Evolutionary conservation across 2,888 invertebrate species (phyloP).

Genomic region (Anagyrus pseudococci): DNA sequence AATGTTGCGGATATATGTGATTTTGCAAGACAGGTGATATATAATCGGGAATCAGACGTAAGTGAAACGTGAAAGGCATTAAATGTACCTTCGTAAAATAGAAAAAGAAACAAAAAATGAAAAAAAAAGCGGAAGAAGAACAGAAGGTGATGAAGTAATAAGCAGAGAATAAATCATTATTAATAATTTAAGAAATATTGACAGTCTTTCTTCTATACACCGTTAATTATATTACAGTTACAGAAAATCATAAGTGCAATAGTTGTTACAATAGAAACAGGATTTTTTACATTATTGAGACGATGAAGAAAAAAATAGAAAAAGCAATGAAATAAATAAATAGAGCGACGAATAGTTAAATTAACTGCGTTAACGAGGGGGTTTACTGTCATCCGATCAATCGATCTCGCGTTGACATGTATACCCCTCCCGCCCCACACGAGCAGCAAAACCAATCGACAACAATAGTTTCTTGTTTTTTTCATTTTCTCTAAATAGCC

Average conservation of each 20-base stretch:
- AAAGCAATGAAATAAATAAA: slow-evolving; percentile 15
- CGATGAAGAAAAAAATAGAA: slow-evolving; percentile 17
- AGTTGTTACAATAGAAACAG: slow-evolving; percentile 60
- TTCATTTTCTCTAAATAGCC: slow-evolving; percentile 10
- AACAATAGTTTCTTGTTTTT: slow-evolving; percentile 25
- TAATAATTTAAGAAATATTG: slow-evolving; percentile 46
- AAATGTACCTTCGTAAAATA: slow-evolving; percentile 39
- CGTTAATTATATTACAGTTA: slow-evolving; percentile 48
- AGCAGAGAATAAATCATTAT: no score
- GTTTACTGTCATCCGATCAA: no score
- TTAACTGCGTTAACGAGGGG: slow-evolving; percentile 13
- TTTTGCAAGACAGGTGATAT: slow-evolving; percentile 33
- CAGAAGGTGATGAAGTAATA: no score
- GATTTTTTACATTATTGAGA: slow-evolving; percentile 38
- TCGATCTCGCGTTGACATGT: no score
- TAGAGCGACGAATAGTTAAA: slow-evolving; percentile 4
- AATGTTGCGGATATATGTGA: slow-evolving; percentile 26
- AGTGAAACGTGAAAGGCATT: slow-evolving; percentile 39
- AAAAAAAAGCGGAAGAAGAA: not conserved
- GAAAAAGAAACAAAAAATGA: slow-evolving; percentile 2
- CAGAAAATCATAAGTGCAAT: slow-evolving; percentile 61
- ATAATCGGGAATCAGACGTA: slow-evolving; percentile 35
- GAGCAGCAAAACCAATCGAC: slow-evolving; percentile 8
- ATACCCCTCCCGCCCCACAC: no score
- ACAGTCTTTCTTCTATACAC: slow-evolving; percentile 50